phyloP scores from a whole-genome alignment of 2,797 vertebrate species.

The Catostomus latipinnis region DNA sequence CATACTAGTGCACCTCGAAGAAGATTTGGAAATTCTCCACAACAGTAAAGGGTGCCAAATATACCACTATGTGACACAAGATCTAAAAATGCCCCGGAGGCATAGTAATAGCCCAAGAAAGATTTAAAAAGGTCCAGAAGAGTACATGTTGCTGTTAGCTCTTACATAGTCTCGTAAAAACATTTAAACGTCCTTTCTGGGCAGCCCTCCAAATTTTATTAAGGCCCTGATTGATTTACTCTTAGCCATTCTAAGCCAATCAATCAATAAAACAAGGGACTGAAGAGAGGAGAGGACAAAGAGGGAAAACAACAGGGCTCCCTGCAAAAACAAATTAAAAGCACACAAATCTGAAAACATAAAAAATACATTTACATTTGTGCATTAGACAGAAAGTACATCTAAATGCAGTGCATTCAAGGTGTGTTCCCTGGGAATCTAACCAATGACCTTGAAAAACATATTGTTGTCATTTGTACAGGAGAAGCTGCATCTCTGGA shows the following conservation, averaged over 20 bases:
- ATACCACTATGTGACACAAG: slow-evolving; percentile 24
- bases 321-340: not conserved
- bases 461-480: not conserved
- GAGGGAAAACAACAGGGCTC: not conserved
- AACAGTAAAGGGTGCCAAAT: slow-evolving; percentile 19
- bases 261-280: slow-evolving; percentile 39
- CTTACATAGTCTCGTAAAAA: slow-evolving; percentile 6
- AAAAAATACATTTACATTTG: too few species aligned
- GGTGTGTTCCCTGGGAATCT: too few species aligned
- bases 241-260: slow-evolving; percentile 17
- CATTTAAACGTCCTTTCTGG: slow-evolving; percentile 36
- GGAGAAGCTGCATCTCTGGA: not conserved
- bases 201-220: slow-evolving; percentile 36
- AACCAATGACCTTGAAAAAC: not conserved
- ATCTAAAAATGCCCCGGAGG: slow-evolving; percentile 37
- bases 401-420: too few species aligned
- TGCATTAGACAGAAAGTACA: too few species aligned
- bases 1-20: not conserved
- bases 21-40: slow-evolving; percentile 19
- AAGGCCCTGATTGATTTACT: slow-evolving; percentile 33
- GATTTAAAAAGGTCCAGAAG: slow-evolving; percentile 20
- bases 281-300: not conserved
- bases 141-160: slow-evolving; percentile 23
- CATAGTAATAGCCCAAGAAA: slow-evolving; percentile 19
- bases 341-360: not conserved